Conservation (phyloP, 2,113 vertebrate species). For the Ophthalmolycus amberensis region DNA sequence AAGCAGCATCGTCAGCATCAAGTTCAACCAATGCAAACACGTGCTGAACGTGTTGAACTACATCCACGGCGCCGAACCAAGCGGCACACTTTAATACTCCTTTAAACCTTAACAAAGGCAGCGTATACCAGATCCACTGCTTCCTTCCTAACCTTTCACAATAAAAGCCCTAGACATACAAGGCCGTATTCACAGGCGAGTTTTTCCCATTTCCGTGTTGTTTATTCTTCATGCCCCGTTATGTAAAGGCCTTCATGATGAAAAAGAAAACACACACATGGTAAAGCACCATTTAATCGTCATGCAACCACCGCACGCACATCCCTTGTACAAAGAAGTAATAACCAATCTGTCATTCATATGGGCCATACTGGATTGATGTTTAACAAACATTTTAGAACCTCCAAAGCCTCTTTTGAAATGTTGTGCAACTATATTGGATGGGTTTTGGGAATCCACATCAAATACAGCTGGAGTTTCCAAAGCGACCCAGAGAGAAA, state of each 20-base stretch:
- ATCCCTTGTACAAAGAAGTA: neutral
- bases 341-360: neutral
- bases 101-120: neutral
- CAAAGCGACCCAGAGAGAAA: neutral
- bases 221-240: neutral
- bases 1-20: neutral
- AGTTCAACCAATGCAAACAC: neutral
- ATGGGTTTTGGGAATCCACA: conserved; percentile 5
- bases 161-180: neutral
- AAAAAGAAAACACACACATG: neutral
- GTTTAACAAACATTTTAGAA: conserved; percentile 27
- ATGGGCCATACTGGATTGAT: neutral
- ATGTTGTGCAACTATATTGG: neutral
- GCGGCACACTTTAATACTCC: neutral
- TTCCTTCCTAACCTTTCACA: neutral
- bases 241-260: neutral
- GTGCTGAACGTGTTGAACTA: no score
- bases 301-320: neutral
- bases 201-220: neutral
- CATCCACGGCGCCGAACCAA: neutral
- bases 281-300: neutral
- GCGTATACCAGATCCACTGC: neutral
- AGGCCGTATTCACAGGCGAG: neutral
- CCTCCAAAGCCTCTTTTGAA: neutral
- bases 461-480: conserved; percentile 4